phyloP scores from a whole-genome alignment of 2,888 invertebrate genomes.

The Drosophila meridionalis region DNA sequence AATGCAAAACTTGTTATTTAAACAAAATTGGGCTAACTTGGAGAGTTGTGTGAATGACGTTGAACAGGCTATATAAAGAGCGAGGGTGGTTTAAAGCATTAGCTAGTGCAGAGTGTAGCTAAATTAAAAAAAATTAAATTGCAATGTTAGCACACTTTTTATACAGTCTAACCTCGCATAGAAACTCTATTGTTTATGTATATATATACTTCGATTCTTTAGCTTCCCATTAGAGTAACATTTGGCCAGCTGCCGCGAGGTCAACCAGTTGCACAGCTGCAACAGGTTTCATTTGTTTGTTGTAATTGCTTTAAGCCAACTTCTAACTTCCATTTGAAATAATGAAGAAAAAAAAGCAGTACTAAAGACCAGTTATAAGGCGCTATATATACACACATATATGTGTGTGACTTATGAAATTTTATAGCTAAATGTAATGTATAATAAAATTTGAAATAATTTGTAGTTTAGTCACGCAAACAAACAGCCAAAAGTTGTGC shows the following conservation, averaged over 20 bases:
- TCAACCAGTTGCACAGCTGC: neutral
- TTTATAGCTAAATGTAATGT: constrained; percentile 1
- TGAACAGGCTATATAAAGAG: neutral
- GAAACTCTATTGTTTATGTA: neutral
- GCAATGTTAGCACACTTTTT: too few relatives aligned
- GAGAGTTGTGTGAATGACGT: constrained; percentile 21
- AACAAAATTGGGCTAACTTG: constrained; percentile 50
- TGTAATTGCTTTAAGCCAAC: neutral
- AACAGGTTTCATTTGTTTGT: neutral
- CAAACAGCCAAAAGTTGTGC: constrained; percentile 35
- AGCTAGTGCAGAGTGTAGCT: neutral
- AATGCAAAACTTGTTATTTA: constrained; percentile 62
- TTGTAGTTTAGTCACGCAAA: constrained; percentile 49
- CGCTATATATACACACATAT: neutral
- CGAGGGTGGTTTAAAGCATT: neutral
- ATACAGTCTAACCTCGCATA: neutral
- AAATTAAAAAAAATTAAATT: neutral
- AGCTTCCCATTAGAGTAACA: neutral
- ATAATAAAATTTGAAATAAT: constrained; percentile 18
- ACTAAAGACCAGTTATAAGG: neutral
- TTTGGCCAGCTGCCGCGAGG: neutral
- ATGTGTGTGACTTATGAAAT: constrained; percentile 19
- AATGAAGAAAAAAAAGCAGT: neutral
- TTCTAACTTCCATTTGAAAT: neutral
- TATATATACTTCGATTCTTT: neutral